Percentiles rank a stretch among this genome's conserved stretches.
These are phyloP conservation scores for Scotopteryx bipunctaria DNA, from an alignment of 2,888 invertebrate genomes.

Conservation along the genomic window DNA sequence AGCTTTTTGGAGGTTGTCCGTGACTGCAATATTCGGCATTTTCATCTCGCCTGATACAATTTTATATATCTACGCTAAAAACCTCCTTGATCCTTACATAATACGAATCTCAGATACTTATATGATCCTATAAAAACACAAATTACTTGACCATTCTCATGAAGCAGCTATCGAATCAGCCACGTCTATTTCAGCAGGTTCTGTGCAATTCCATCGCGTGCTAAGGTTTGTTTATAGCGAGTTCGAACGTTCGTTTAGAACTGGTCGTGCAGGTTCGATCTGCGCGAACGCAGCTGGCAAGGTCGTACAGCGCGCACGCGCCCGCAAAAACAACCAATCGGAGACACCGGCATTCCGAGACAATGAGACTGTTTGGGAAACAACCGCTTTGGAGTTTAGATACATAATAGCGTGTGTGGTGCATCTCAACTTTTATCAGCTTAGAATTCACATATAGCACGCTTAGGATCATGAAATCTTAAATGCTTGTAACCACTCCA, in stretches of 20 bases:
- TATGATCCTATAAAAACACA: conserved; percentile 14
- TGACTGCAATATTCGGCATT: conserved; percentile 20
- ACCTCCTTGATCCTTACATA: neutral
- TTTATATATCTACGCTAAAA: neutral
- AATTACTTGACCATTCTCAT: conserved; percentile 19
- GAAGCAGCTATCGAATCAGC: conserved; percentile 31
- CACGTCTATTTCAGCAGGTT: conserved; percentile 30
- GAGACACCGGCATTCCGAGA: conserved; percentile 57
- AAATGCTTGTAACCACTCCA: conserved; percentile 41
- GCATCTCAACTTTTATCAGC: conserved; percentile 15
- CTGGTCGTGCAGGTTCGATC: conserved; percentile 70
- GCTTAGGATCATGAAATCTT: conserved; percentile 30
- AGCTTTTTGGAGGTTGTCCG: conserved; percentile 21
- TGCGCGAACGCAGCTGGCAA: conserved; percentile 69
- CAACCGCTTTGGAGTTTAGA: conserved; percentile 26
- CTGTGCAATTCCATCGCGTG: conserved; percentile 66
- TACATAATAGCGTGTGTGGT: conserved; percentile 9
- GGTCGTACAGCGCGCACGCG: conserved; percentile 69
- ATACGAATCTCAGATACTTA: conserved; percentile 1
- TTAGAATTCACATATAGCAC: conserved; percentile 20
- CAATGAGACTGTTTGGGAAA: conserved; percentile 58
- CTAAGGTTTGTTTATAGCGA: conserved; percentile 70
- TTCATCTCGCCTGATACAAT: conserved; percentile 8
- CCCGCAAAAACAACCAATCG: conserved; percentile 68
- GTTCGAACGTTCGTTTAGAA: conserved; percentile 50